phyloP scores from a whole-genome alignment of 2,797 vertebrate genomes.

The Ptychobarbus kaznakovi region DNA sequence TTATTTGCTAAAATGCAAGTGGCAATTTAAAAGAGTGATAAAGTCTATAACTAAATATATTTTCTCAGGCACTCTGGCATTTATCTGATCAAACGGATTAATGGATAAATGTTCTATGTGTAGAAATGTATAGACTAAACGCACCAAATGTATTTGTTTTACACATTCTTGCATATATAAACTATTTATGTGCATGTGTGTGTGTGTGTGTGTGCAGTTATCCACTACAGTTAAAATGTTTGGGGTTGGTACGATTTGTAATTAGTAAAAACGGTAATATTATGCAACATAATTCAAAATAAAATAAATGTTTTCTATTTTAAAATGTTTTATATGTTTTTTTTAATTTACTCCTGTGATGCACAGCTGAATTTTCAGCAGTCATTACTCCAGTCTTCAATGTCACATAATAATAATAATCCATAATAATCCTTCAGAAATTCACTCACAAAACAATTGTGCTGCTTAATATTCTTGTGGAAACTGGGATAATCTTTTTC shows the following conservation, averaged over 20 bases:
- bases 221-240: neutral
- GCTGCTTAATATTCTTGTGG: neutral
- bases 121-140: neutral
- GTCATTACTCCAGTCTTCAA: neutral
- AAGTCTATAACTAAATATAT: constrained; percentile 5
- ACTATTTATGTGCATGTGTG: neutral
- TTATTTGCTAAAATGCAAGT: constrained; percentile 27
- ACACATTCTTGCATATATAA: neutral
- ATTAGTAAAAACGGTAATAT: neutral
- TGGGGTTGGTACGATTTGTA: neutral
- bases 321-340: neutral
- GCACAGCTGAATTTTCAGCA: neutral
- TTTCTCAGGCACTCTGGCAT: neutral
- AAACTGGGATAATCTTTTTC: neutral
- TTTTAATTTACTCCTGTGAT: neutral
- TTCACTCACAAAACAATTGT: neutral
- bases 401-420: neutral
- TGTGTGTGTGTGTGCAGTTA: neutral
- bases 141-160: neutral
- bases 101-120: neutral
- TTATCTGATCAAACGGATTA: constrained; percentile 11
- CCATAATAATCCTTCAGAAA: neutral
- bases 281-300: neutral
- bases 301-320: neutral
- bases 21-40: constrained; percentile 38